Evolutionary conservation across 2,888 invertebrate genomes (phyloP), one percentile per base, ranked within the genome.

Genomic region (Lepidochrysops patricia): DNA sequence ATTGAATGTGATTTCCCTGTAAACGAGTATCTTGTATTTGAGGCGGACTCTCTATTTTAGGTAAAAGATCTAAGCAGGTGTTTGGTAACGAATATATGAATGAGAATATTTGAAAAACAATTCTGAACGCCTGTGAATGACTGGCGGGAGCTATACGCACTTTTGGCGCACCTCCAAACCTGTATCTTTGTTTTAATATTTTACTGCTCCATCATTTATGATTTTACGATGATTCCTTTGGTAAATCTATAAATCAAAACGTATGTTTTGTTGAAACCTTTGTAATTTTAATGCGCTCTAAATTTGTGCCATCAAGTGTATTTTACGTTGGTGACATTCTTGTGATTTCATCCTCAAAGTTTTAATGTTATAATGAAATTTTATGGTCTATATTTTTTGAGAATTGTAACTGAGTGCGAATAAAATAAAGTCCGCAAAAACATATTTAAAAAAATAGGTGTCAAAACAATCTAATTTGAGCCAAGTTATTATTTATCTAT

Each of bases 111-210:
- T 50, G 50, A 26, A 50, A 32, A 32, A 29, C 54, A 54, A 54
- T 54, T 54, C 19, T 32, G 54, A 32, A 5, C 58, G 57, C 13
- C 64, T 63, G 68, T 81, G 81, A 83, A 82, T 80, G 78, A 77
- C 72, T 71, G 70, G 75, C 80, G 79, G 79, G 79, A 72, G 67
- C 65, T 70, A 64, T 65, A 61, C 69, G 68, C 64, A 63, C 50
- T 61, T 62, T 68, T 83, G 84, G 84, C 79, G 35, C 56, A 26
- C 25, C 9, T 73, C 81, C 84, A 84, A 75, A 69, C 62, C 62
- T 63, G 61, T 68, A 79, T 82, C 77, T 78, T 77, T 79, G 75
- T 82, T 82, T 72, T 70, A 69, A 62, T 73, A 75, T 78, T 54
- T 76, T 72, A 75, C 72, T 70, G 75, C 69, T 60, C 50, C 13